Percentiles rank a stretch among this genome's conserved stretches.
Conservation (phyloP, 2,113 vertebrate genomes). For the Psittacus erithacus region DNA sequence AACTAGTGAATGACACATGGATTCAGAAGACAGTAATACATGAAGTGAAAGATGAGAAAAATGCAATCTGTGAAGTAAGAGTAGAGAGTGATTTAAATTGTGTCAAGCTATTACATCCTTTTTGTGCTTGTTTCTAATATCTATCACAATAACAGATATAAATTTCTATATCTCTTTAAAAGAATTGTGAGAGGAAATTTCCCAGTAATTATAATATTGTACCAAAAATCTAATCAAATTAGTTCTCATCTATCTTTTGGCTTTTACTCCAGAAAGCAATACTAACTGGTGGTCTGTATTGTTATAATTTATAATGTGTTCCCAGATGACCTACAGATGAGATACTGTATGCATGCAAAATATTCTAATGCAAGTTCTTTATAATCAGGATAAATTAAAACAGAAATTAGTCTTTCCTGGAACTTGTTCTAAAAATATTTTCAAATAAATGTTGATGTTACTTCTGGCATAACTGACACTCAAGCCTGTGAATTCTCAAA, state of each 20-base stretch:
- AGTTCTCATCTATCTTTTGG: background rate
- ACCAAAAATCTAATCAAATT: background rate
- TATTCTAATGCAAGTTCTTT: background rate
- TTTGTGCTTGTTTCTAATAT: background rate
- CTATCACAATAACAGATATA: background rate
- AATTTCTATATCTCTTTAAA: background rate
- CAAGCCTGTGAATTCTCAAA: background rate
- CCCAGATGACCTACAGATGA: background rate
- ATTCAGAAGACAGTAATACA: background rate
- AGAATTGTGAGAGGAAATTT: background rate
- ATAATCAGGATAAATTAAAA: background rate
- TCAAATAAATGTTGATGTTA: background rate
- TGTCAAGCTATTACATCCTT: background rate
- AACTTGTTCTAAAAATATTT: background rate
- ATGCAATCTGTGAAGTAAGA: background rate
- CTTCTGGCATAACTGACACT: background rate
- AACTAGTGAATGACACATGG: background rate
- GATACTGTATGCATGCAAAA: background rate
- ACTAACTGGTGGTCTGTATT: background rate
- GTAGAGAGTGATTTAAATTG: background rate
- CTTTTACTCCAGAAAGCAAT: background rate
- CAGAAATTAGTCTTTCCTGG: background rate
- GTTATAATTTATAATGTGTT: background rate
- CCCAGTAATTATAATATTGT: background rate
- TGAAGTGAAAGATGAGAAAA: background rate